A percentile compares a stretch with the other conserved stretches of the same genome.
Conservation (phyloP, 2,113 vertebrate genomes). For the Notarius lentiginosus region DNA sequence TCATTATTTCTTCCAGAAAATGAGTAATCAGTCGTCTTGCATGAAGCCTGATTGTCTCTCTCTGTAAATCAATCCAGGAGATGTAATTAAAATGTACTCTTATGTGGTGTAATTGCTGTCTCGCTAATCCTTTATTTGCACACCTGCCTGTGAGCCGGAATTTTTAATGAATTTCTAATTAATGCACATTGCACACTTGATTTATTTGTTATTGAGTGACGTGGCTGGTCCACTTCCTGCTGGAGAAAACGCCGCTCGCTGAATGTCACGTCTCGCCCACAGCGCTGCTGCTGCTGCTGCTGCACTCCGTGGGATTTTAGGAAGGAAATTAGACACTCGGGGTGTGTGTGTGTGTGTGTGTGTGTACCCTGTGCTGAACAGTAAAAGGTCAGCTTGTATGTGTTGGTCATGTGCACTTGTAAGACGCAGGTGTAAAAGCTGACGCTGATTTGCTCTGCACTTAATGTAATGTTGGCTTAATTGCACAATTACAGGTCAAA, state of each 20-base stretch:
- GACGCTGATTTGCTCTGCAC: slow-evolving; percentile 37
- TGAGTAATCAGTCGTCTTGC: slow-evolving; percentile 75
- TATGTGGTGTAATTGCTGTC: slow-evolving; percentile 80
- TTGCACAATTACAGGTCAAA: slow-evolving; percentile 26
- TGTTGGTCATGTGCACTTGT: slow-evolving; percentile 42
- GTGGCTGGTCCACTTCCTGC: slow-evolving; percentile 66
- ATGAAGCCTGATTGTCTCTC: slow-evolving; percentile 71
- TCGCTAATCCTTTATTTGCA: slow-evolving; percentile 83
- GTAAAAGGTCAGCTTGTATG: slow-evolving; percentile 32
- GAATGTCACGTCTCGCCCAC: slow-evolving; percentile 55
- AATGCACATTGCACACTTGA: slow-evolving; percentile 77
- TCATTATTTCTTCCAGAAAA: slow-evolving; percentile 74
- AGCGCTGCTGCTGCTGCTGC: slow-evolving; percentile 44
- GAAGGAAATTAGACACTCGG: slow-evolving; percentile 33
- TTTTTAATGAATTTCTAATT: slow-evolving; percentile 83
- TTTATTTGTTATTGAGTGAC: slow-evolving; percentile 74
- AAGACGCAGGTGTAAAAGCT: slow-evolving; percentile 53
- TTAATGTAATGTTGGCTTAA: slow-evolving; percentile 28
- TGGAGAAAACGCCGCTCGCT: slow-evolving; percentile 54
- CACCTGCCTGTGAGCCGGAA: slow-evolving; percentile 77
- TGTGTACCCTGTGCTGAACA: slow-evolving; percentile 16
- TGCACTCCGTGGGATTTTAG: slow-evolving; percentile 10
- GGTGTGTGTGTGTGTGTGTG: slow-evolving; percentile 26
- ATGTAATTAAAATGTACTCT: slow-evolving; percentile 81
- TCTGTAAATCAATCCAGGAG: slow-evolving; percentile 77